Percentiles rank a stretch among this genome's conserved stretches.
Evolutionary conservation across 2,888 invertebrate genomes (phyloP).

Genomic region (Dorcus parallelipipedus): DNA sequence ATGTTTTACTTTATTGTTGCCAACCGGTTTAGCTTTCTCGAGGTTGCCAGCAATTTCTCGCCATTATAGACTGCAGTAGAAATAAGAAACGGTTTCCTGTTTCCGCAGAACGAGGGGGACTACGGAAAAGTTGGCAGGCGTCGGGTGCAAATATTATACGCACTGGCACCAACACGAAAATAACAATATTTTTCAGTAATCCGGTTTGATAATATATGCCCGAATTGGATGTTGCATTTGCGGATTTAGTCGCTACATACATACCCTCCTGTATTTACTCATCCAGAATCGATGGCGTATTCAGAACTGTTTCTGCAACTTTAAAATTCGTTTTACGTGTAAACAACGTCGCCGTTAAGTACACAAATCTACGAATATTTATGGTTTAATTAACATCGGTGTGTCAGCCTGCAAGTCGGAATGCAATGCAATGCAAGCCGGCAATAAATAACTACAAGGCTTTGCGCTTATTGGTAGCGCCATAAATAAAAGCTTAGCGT

Average conservation of each 20-base stretch:
- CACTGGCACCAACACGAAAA: slow-evolving; percentile 38
- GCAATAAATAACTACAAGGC: slow-evolving; percentile 23
- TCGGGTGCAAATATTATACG: slow-evolving; percentile 37
- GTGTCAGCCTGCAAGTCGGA: slow-evolving; percentile 21
- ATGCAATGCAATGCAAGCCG: slow-evolving; percentile 23
- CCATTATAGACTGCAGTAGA: slow-evolving; percentile 33
- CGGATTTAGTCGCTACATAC: not conserved
- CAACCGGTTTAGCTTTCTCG: slow-evolving; percentile 14
- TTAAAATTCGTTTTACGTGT: not conserved
- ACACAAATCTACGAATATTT: slow-evolving; percentile 13
- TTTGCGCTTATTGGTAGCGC: slow-evolving; percentile 19
- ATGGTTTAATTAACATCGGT: slow-evolving; percentile 27
- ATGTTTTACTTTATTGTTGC: not conserved
- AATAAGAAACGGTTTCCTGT: slow-evolving; percentile 38
- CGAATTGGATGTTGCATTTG: slow-evolving; percentile 21
- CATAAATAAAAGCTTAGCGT: slow-evolving; percentile 22
- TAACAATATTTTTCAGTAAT: slow-evolving; percentile 38
- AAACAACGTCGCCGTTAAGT: no score
- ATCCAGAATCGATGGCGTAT: not conserved
- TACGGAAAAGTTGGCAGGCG: slow-evolving; percentile 31
- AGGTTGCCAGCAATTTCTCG: slow-evolving; percentile 12
- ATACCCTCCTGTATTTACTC: not conserved
- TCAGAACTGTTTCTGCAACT: not conserved
- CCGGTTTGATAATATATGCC: slow-evolving; percentile 33
- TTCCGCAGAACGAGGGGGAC: slow-evolving; percentile 30